Base-by-base conservation (phyloP, 2,113 vertebrate genomes). In the Corythaeola cristata region DNA sequence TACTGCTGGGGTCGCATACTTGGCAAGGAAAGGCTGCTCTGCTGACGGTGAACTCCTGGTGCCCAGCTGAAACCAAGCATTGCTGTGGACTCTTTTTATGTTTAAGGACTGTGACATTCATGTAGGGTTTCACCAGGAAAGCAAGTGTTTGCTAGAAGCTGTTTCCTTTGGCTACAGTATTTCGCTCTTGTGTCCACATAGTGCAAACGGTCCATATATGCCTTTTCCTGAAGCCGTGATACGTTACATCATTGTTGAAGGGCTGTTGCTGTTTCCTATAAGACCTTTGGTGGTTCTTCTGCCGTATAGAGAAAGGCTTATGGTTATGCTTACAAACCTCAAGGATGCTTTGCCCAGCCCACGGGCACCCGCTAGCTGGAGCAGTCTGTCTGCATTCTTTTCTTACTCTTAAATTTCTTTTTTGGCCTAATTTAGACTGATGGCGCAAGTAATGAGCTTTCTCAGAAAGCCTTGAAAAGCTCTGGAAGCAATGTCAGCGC, bases 391-490 rank as follows among this genome's bases (percentile, higher is more conserved):
- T 59, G 21, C 63, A 47, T 41, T 16, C 26, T 91, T 90, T 90
- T n/a, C 41, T 91, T 77, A 55, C 63, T 47, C 58, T 76, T 69
- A 26, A 11, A 83, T 76, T 62, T 90, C 19, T 56, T 68, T 83
- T 76, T 62, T 53, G 45, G 33, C 53, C 64, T 96, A 85, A 95
- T 96, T 88, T 88, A 68, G 75, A 62, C 62, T 82, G 81, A 94
- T 93, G 74, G 78, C 32, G 66, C 75, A 69, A 83, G 72, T 95
- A 94, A 94, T 41, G 63, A 74, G 50, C 63, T 91, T 79, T 79
- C 53, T 79, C 77, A 88, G 49, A 77, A 73, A 88, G 78, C 47
- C 39, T 55, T 75, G 80, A 87, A 89, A 73, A 85, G 44, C 55
- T 88, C 67, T 69, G 80, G 62, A 55, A 86, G 59, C 32, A 66